These are phyloP conservation scores for Periparus ater DNA, from an alignment of 2,797 vertebrate species.

Conservation along the genomic window DNA sequence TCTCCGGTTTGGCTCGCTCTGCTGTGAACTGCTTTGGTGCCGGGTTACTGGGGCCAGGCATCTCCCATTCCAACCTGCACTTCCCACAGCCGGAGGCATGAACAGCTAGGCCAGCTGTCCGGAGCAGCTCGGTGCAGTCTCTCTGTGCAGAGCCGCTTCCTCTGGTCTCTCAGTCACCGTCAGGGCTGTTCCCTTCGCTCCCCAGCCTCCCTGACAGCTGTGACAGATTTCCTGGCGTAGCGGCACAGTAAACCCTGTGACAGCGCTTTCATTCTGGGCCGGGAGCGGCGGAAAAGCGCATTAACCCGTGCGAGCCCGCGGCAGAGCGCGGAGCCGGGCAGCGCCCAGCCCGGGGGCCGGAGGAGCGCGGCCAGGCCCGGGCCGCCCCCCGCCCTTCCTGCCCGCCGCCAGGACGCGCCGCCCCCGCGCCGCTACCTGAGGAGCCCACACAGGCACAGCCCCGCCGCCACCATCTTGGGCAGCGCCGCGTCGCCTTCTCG, in stretches of 20 bases:
- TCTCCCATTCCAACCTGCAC: background rate
- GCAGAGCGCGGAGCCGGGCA: background rate
- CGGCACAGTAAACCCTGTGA: too few relatives aligned
- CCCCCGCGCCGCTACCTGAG: too few relatives aligned
- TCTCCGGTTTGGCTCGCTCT: background rate
- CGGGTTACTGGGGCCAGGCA: background rate
- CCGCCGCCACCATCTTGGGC: too few relatives aligned
- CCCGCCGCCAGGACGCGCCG: background rate
- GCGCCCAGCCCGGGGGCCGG: fast-evolving
- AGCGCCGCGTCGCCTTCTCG: too few relatives aligned
- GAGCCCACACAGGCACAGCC: too few relatives aligned
- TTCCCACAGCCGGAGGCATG: fast-evolving
- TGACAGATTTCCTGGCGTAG: background rate
- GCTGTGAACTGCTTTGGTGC: fast-evolving
- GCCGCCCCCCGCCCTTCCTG: background rate
- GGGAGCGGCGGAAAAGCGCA: background rate
- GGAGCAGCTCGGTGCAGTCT: background rate
- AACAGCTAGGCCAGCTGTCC: background rate
- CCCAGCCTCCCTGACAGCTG: background rate
- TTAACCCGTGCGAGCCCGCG: background rate
- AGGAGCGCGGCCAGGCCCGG: background rate
- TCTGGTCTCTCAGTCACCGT: background rate
- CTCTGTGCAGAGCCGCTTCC: fast-evolving
- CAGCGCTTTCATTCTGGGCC: background rate
- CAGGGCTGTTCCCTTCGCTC: background rate